Evolutionary conservation across 2,888 invertebrate genomes (phyloP).

Genomic region (Eilema griseolum): DNA sequence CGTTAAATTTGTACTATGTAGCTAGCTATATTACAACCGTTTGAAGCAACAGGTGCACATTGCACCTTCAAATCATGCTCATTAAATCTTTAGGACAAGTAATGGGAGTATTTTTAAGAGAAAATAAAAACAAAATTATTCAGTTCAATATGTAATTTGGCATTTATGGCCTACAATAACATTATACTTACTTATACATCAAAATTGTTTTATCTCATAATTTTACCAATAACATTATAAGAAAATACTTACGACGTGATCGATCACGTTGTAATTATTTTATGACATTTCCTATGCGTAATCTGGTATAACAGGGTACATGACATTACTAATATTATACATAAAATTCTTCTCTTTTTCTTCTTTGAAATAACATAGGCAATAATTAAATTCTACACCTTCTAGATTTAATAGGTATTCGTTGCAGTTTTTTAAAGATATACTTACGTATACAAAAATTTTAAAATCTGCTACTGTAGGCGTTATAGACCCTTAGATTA

Average conservation of each 20-base stretch:
- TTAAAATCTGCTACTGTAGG: too few species aligned
- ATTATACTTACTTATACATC: conserved; percentile 44
- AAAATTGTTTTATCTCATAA: background rate
- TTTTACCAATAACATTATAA: background rate
- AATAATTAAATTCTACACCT: too few species aligned
- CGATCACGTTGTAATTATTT: background rate
- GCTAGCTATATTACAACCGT: too few species aligned
- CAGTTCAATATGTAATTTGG: conserved; percentile 60
- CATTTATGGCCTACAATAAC: conserved; percentile 58
- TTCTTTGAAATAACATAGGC: background rate
- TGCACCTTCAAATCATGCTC: too few species aligned
- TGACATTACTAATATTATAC: conserved; percentile 1
- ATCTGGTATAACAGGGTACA: background rate
- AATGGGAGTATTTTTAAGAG: too few species aligned
- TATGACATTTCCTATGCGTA: background rate
- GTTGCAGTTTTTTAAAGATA: too few species aligned
- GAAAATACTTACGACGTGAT: background rate
- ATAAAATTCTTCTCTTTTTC: background rate
- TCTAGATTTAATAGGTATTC: too few species aligned
- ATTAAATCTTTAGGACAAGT: too few species aligned
- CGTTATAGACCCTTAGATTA: too few species aligned
- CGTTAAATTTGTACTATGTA: too few species aligned
- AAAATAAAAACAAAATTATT: conserved; percentile 30
- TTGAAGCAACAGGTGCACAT: too few species aligned
- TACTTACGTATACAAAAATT: too few species aligned